Base-by-base conservation (phyloP, 2,113 vertebrate species). In the Acrocephalus arundinaceus region DNA sequence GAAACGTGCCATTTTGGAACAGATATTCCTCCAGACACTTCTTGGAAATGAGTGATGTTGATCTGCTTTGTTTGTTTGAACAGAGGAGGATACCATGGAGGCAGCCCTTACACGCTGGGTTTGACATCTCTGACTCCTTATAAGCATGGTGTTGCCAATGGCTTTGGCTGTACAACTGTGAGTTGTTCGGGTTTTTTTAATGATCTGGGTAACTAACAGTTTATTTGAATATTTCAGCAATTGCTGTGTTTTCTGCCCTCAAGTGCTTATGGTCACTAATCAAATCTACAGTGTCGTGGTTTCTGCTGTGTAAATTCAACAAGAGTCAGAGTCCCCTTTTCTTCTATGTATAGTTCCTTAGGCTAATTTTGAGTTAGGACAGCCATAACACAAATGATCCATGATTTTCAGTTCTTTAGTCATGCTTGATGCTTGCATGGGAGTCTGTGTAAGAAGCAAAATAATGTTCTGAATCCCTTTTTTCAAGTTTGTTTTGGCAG, bases 41-140 rank as follows among this genome's bases (percentile, higher is more conserved):
- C 55, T 45, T 74, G n/a, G 59, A 93, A 93, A 66, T 88, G 37
- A 93, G 15, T 52, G 30, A 68, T 63, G 24, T 85, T 82, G n/a
- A 15, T 76, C 11, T 94, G 11, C 70, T 86, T 92, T 68, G 15
- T 85, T 62, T 94, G 13, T 93, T 97, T 95, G 55, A 54, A 41
- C 96, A 99, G 99, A 93, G 99, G 99, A 33, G 98, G 97, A 6
- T 99, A 99, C 96, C 99, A 99, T 1, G 99, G 99, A 71, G 95
- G 97, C 63, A 99, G 98, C 85, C 97, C 98, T 31, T 98, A 97
- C 49, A 66, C 98, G 0, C 95, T 99, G 90, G 99, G 98, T 46
- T 93, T 99, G 89, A 99, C 99, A 16, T 98, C 98, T 15, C 74
- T 99, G 49, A 83, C 97, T 27, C 7, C 15, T 19, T 99, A 98